These are phyloP conservation scores for Engraulis encrasicolus DNA, from an alignment of 2,113 vertebrate species.

Conservation along the genomic window DNA sequence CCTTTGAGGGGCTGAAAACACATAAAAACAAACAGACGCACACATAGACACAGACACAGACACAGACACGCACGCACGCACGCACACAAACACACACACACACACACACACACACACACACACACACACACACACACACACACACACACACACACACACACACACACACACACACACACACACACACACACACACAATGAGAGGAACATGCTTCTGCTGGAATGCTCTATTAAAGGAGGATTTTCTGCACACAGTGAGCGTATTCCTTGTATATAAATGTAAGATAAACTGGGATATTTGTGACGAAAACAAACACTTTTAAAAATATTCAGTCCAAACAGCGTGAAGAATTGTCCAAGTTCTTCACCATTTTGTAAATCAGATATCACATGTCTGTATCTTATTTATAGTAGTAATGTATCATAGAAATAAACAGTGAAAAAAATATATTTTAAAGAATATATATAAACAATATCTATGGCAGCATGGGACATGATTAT, in stretches of 20 bases:
- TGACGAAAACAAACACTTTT: slow-evolving; percentile 64
- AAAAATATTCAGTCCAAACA: slow-evolving; percentile 60
- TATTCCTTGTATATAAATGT: slow-evolving; percentile 67
- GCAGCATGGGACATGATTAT: slow-evolving; percentile 79
- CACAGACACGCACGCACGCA: background rate
- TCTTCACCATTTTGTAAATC: slow-evolving; percentile 70
- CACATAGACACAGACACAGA: background rate
- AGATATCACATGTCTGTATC: slow-evolving; percentile 60
- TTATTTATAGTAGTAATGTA: slow-evolving; percentile 78
- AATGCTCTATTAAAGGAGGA: slow-evolving; percentile 56
- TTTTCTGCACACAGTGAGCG: slow-evolving; percentile 53
- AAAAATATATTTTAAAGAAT: slow-evolving; percentile 78
- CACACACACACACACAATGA: slow-evolving; percentile 25
- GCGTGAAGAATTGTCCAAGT: slow-evolving; percentile 63
- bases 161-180: background rate
- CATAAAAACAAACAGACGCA: slow-evolving; percentile 42
- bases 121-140: background rate
- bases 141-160: slow-evolving; percentile 42
- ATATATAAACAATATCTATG: slow-evolving; percentile 63
- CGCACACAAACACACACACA: slow-evolving; percentile 42
- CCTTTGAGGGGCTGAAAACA: slow-evolving; percentile 37
- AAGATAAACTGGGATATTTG: slow-evolving; percentile 57
- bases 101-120: background rate
- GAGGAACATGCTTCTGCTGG: slow-evolving; percentile 41
- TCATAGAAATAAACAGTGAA: slow-evolving; percentile 73